Evolutionary conservation across 1,140 invertebrate species (phyloP).

Genomic region (Agraylea sexmaculata): DNA sequence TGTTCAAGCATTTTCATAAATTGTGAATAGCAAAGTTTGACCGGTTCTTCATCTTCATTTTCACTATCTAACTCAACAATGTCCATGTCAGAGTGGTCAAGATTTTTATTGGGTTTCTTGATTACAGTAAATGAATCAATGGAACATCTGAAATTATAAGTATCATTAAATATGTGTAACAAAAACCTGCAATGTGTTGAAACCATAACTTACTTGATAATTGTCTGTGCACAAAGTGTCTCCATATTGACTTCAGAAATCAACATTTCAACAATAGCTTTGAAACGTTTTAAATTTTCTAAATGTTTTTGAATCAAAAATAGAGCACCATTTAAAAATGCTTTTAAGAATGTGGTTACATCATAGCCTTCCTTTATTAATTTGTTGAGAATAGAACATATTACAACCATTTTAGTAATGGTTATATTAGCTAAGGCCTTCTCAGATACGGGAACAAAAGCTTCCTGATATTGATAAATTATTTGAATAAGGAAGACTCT

Average conservation of each 20-base stretch:
- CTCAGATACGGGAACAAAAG: slow-evolving; percentile 38
- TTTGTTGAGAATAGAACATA: slow-evolving; percentile 39
- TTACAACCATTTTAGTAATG: slow-evolving; percentile 30
- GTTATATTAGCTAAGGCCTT: slow-evolving; percentile 40
- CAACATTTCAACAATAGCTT: slow-evolving; percentile 37
- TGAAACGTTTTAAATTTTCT: slow-evolving; percentile 31
- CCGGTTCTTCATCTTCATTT: slow-evolving; percentile 12
- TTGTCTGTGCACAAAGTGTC: slow-evolving; percentile 31
- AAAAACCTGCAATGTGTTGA: neutral
- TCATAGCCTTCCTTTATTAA: slow-evolving; percentile 38
- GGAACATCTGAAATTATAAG: slow-evolving; percentile 32
- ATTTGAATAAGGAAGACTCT: slow-evolving; percentile 45
- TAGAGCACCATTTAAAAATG: slow-evolving; percentile 36
- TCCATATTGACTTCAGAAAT: slow-evolving; percentile 42
- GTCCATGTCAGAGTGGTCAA: too few relatives aligned
- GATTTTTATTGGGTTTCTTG: slow-evolving; percentile 18
- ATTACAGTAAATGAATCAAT: slow-evolving; percentile 27
- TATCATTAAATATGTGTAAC: slow-evolving; percentile 1
- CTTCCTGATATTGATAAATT: slow-evolving; percentile 47
- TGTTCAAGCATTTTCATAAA: slow-evolving; percentile 44
- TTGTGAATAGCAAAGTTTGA: slow-evolving; percentile 35
- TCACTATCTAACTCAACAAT: slow-evolving; percentile 30
- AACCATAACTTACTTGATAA: slow-evolving; percentile 35
- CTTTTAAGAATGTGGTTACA: slow-evolving; percentile 40
- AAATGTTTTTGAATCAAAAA: slow-evolving; percentile 27